phyloP scores from a whole-genome alignment of 1,140 invertebrate species.

The Acromyrmex heyeri region DNA sequence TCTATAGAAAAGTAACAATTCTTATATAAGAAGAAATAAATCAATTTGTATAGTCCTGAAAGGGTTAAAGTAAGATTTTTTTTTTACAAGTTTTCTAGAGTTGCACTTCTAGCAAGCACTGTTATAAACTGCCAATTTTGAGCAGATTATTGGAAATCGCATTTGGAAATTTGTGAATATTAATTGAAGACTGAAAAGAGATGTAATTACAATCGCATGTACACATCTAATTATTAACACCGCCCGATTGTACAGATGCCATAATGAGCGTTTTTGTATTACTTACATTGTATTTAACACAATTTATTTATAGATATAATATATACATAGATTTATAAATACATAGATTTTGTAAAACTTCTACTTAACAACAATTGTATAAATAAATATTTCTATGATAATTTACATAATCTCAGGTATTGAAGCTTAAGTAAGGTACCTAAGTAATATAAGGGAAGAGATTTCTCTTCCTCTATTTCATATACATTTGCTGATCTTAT shows the following conservation, averaged over 20 bases:
- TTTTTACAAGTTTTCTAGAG: conserved; percentile 23
- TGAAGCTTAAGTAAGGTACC: conserved; percentile 47
- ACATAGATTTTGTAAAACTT: conserved; percentile 65
- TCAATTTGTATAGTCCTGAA: conserved; percentile 39
- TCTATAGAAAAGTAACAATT: conserved; percentile 3
- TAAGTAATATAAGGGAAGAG: conserved; percentile 58
- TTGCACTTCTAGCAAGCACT: background rate
- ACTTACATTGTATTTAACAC: conserved; percentile 61
- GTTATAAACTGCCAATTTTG: conserved; percentile 33
- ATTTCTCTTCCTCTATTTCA: conserved; percentile 19
- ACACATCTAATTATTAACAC: conserved; percentile 36
- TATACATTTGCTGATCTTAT: conserved; percentile 11
- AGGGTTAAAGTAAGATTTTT: conserved; percentile 20
- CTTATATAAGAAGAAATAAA: conserved; percentile 24
- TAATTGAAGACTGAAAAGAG: conserved; percentile 58
- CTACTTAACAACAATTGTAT: conserved; percentile 64
- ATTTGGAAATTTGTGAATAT: conserved; percentile 54
- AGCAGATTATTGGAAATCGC: conserved; percentile 28
- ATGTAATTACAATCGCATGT: conserved; percentile 46
- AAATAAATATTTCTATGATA: conserved; percentile 73
- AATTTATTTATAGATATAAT: conserved; percentile 70
- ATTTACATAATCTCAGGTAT: conserved; percentile 55
- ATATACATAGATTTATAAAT: conserved; percentile 45
- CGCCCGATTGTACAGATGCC: conserved; percentile 49
- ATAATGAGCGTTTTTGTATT: conserved; percentile 51